Base-by-base conservation (phyloP, 2,888 invertebrate species). In the Drosophila villosipedis region DNA sequence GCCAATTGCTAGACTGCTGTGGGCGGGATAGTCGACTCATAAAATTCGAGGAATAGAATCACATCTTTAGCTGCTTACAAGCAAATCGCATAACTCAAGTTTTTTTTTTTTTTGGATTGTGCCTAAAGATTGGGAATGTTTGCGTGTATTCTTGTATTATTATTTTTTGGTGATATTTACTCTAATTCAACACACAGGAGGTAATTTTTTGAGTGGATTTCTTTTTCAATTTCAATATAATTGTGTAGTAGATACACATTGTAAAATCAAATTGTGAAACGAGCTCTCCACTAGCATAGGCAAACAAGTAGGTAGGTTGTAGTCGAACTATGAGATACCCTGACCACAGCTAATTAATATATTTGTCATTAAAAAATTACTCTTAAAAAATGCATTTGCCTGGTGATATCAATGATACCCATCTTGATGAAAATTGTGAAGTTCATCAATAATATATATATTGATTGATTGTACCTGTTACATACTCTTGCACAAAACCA, bases 1-100 rank as follows among this genome's bases (percentile, higher is more conserved):
- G 80, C 78, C 78, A 80, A 80, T 73, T 73, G 73, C 65, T 69
- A 50, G 68, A 31, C 63, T 62, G 76, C 54, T 67, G 58, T 64
- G 76, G 72, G 67, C 76, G 72, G 68, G 72, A 55, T 47, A 61
- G 59, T 25, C 63, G 72, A 54, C 66, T 55, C 78, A 70, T 78
- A 64, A 78, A 74, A 78, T 43, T 58, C 60, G 35, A 72, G 53
- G 28, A 49, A 39, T 54, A 49, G 37, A 60, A 76, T 76, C 63
- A 54, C 47, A 71, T 68, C 71, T 67, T 54, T 58, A 22, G 28
- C 41, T 68, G 58, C 60, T 31, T 19, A 35, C 35, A 50, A 37
- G 22, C 35, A 37, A 59, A 63, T 66, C 58, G 33, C 53, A 57
- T 41, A 52, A 35, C 57, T 70, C 31, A 41, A 54, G 52, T 33